Base-by-base conservation (phyloP, 2,888 invertebrate genomes). In the Acanthosepion lycidas region DNA sequence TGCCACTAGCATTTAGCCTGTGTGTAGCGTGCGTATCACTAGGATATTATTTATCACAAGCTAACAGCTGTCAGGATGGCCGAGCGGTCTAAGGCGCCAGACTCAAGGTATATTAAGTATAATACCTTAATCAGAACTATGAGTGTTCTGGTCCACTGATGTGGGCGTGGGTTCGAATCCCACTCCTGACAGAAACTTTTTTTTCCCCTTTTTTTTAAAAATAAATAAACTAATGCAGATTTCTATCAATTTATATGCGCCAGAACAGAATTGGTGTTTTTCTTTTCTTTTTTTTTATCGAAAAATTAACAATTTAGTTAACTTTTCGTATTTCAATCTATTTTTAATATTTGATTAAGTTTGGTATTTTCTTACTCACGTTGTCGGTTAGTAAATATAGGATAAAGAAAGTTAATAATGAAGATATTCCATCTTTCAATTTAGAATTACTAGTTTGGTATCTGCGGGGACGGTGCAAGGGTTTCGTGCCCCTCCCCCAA, bases 91-190 rank as follows among this genome's bases (percentile, higher is more conserved):
- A 64, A 64, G 64, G 64, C 64, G 64, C 64, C 64, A 64, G 64
- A 64, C 64, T 64, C 64, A 64, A 64, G 64, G 64, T 64, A 26
- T 26, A 8, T 28, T 64, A 26, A 64, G 51, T 51, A 51, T 12
- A 23, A 26, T 64, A 64, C 64, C 26, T 64, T 64, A 64, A 91
- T 33, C 91, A 33, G 91, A 48, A 33, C 91, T 33, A 48, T 48
- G 91, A 91, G 91, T 91, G 48, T 91, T 91, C 91, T 91, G 91
- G 91, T 91, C 91, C 91, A 91, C 91, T 33, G 33, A 91, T 48
- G 91, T 91, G 91, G 91, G 91, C 91, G 91, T 91, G 91, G 91
- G 91, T 91, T 91, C 91, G 91, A 48, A 48, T 91, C 91, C 91
- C 91, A 91, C 91, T 91, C 33, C 91, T 91, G 91, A 91, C 91